These are phyloP conservation scores for Stenoptilia bipunctidactyla DNA, from an alignment of 2,888 invertebrate species.

Conservation along the genomic window DNA sequence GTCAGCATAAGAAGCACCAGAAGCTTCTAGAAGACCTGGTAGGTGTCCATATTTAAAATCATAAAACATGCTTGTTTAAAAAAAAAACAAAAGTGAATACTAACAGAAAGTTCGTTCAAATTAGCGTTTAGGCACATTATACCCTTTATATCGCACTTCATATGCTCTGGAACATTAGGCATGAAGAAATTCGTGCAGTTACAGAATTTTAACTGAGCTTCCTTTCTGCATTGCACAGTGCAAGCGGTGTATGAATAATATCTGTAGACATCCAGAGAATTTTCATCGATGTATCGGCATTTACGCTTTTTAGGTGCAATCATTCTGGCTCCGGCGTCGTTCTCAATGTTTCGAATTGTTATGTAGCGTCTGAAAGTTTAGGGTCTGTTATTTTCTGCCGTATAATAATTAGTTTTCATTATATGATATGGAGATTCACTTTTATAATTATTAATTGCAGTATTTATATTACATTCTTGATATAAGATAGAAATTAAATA, in stretches of 20 bases:
- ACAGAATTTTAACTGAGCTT: slow-evolving; percentile 74
- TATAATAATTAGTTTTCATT: too few relatives aligned
- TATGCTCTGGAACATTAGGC: slow-evolving; percentile 70
- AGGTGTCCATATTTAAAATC: too few relatives aligned
- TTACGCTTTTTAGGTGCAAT: slow-evolving; percentile 77
- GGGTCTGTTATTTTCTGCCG: too few relatives aligned
- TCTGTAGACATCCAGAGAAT: slow-evolving; percentile 65
- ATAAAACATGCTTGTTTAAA: too few relatives aligned
- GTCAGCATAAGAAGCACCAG: too few relatives aligned
- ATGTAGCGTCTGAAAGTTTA: slow-evolving; percentile 67
- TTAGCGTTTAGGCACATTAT: slow-evolving; percentile 76
- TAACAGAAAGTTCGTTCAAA: slow-evolving; percentile 74
- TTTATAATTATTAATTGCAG: too few relatives aligned
- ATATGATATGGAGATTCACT: too few relatives aligned
- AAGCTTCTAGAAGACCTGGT: too few relatives aligned
- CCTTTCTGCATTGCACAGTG: slow-evolving; percentile 79
- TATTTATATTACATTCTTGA: too few relatives aligned
- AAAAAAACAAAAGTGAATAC: too few relatives aligned
- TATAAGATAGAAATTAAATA: too few relatives aligned
- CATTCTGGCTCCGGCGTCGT: slow-evolving; percentile 74
- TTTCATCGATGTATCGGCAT: slow-evolving; percentile 81
- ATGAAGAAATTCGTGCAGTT: slow-evolving; percentile 80
- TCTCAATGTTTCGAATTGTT: slow-evolving; percentile 75
- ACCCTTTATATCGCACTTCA: slow-evolving; percentile 76
- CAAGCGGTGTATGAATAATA: slow-evolving; percentile 81